phyloP scores from a whole-genome alignment of 2,888 invertebrate species.

The Leistus spinibarbis region DNA sequence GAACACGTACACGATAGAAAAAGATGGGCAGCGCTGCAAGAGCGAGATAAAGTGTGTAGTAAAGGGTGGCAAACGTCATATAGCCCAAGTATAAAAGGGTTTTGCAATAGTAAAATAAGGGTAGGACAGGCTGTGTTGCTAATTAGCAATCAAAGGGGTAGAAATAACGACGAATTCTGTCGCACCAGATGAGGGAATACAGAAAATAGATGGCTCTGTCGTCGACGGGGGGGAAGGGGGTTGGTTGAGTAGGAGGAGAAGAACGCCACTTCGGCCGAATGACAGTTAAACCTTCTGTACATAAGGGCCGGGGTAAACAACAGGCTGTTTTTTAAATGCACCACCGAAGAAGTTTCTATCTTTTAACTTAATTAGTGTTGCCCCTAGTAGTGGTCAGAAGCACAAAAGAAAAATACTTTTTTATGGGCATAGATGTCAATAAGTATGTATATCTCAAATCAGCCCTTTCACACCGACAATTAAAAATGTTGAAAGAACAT shows the following conservation, averaged over 20 bases:
- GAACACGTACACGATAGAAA: neutral
- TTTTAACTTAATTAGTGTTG: slow-evolving; percentile 37
- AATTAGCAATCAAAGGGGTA: slow-evolving; percentile 67
- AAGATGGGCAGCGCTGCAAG: neutral
- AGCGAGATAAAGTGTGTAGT: neutral
- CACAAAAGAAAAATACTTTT: too few relatives aligned
- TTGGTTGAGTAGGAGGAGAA: neutral
- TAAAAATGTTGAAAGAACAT: neutral
- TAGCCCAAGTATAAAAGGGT: slow-evolving; percentile 52
- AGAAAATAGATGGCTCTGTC: slow-evolving; percentile 33
- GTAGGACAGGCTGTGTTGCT: slow-evolving; percentile 59
- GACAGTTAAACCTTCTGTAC: slow-evolving; percentile 27
- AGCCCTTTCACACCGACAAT: neutral
- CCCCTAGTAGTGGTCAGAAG: slow-evolving; percentile 31
- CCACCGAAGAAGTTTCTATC: slow-evolving; percentile 34
- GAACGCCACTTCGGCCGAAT: neutral
- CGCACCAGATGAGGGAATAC: slow-evolving; percentile 40
- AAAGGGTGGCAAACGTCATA: slow-evolving; percentile 33
- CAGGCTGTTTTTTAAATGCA: slow-evolving; percentile 30
- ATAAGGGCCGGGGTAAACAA: slow-evolving; percentile 38
- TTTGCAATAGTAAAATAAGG: slow-evolving; percentile 58
- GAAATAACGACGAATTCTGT: slow-evolving; percentile 55
- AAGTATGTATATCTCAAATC: neutral
- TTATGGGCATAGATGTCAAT: neutral
- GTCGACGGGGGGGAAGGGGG: neutral